Evolutionary conservation across 2,797 vertebrate genomes (phyloP), one percentile per base, ranked within the genome.

Genomic region (Chiloscyllium punctatum): DNA sequence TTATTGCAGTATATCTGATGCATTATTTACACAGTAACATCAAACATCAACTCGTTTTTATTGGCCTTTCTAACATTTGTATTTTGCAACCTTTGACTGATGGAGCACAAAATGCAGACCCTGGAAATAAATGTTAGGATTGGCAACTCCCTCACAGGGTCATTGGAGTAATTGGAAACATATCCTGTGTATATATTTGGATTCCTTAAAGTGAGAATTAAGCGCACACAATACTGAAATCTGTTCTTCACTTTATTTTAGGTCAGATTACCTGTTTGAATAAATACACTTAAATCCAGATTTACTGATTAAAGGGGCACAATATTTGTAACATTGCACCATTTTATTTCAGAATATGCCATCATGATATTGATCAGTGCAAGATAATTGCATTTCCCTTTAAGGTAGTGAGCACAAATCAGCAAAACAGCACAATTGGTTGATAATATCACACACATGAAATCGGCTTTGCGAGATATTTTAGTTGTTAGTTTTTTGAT

Each of bases 51-150:
- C 94, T 77, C 69, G 71, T 51, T 95, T 95, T 95, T 95, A 77
- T 77, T 74, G 94, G 94, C 94, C 48, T 95, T 77, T 95, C 42
- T 48, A 95, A 48, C 94, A 77, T 95, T 77, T 95, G 71, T 72
- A 95, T 95, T 95, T 72, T 77, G 71, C 94, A 95, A 95, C 71
- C 94, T 95, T 95, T 95, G 94, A 95, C 94, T 95, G 94, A 77
- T 37, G n/a, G 94, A 77, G 94, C 48, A 77, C 71, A 77, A 95
- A 72, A 95, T 72, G 42, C 30, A 48, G 48, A 95, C 94, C 71
- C 48, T 95, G 30, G 71, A 95, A 95, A 95, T 77, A 95, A 95
- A 95, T 95, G 77, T 95, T 95, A 95, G 94, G 94, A 48, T 95
- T 95, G 94, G 94, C 94, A 95, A 77, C 42, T 95, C 94, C 94